A percentile compares a stretch with the other conserved stretches of the same genome.
These are phyloP conservation scores for Rotaria socialis DNA, from an alignment of 2,888 invertebrate genomes.

Conservation along the genomic window DNA sequence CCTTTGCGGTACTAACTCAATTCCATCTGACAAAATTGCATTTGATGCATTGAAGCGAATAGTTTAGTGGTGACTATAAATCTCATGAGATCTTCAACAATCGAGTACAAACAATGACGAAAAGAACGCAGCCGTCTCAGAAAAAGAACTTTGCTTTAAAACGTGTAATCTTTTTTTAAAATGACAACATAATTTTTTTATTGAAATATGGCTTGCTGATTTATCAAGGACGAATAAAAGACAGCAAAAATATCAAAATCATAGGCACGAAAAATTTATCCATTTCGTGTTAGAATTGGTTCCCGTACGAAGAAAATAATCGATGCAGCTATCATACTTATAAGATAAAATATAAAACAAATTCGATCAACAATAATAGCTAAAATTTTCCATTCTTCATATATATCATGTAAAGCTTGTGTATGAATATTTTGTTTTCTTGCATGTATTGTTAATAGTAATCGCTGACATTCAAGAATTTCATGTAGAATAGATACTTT, in stretches of 20 bases:
- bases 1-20: too few relatives aligned
- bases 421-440: constrained; percentile 32
- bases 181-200: constrained; percentile 7
- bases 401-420: constrained; percentile 28
- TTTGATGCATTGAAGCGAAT: too few relatives aligned
- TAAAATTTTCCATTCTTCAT: constrained; percentile 45
- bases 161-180: neutral
- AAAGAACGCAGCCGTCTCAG: neutral
- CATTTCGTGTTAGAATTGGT: constrained; percentile 14
- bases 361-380: constrained; percentile 44
- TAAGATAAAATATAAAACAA: constrained; percentile 44
- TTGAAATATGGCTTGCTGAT: neutral
- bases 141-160: neutral
- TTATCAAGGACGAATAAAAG: neutral
- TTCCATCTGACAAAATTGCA: too few relatives aligned
- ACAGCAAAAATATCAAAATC: neutral
- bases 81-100: too few relatives aligned
- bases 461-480: constrained; percentile 45
- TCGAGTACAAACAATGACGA: too few relatives aligned
- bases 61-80: too few relatives aligned
- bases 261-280: neutral
- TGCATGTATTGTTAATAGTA: constrained; percentile 41
- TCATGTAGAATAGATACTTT: constrained; percentile 43
- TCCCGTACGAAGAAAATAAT: neutral
- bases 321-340: constrained; percentile 10